Percentiles rank a stretch among this genome's conserved stretches.
Evolutionary conservation across 1,140 invertebrate species (phyloP).

Genomic region (Microplitis mediator): DNA sequence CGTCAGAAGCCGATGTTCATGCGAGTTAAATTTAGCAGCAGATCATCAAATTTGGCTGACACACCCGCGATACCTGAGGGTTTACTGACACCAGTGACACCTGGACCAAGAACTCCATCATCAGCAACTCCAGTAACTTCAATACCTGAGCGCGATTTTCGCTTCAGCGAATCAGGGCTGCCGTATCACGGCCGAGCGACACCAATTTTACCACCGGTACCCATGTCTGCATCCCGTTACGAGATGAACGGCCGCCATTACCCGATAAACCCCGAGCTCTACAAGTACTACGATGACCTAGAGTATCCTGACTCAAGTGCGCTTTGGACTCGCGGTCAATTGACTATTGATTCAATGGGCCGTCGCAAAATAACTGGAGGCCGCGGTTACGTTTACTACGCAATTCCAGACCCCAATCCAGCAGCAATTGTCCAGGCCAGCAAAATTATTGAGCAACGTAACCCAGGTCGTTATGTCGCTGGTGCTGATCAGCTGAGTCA

Average conservation of each 20-base stretch:
- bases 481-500: constrained; percentile 28
- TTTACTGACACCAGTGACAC: not conserved
- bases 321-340: constrained; percentile 50
- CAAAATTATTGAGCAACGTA: constrained; percentile 43
- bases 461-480: constrained; percentile 47
- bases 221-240: not conserved
- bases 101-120: not conserved
- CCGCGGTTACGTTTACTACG: constrained; percentile 49
- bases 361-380: constrained; percentile 48
- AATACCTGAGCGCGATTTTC: too few species aligned
- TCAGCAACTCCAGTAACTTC: too few species aligned
- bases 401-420: constrained; percentile 40
- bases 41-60: not conserved
- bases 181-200: not conserved
- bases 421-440: constrained; percentile 32
- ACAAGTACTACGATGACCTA: constrained; percentile 41
- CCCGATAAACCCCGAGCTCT: constrained; percentile 27
- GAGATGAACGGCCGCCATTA: not conserved
- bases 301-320: constrained; percentile 42
- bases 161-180: too few species aligned
- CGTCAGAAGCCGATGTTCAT: constrained; percentile 39
- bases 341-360: constrained; percentile 42
- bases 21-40: constrained; percentile 39
- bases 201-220: not conserved
- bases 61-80: too few species aligned